Conservation (phyloP, 2,797 vertebrate genomes). For the Mormyrops attenuatus region DNA sequence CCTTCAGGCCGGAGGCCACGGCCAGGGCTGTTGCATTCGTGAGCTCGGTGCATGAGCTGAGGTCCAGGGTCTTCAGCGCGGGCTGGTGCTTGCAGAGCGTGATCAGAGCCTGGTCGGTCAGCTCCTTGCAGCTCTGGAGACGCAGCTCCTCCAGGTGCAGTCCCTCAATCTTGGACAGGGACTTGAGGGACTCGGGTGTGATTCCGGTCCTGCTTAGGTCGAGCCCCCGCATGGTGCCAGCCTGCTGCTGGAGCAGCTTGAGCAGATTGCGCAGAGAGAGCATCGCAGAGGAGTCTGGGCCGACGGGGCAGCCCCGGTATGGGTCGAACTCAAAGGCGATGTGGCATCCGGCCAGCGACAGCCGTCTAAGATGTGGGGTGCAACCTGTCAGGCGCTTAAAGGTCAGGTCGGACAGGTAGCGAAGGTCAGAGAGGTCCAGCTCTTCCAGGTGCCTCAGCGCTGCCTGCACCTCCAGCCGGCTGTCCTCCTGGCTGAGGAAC, state of each 20-base stretch:
- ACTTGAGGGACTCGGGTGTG: constrained; percentile 61
- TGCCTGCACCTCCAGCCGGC: constrained; percentile 45
- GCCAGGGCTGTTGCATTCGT: constrained; percentile 60
- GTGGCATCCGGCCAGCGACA: constrained; percentile 72
- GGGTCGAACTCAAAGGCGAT: constrained; percentile 70
- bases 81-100: constrained; percentile 65
- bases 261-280: constrained; percentile 69
- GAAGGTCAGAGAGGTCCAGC: constrained; percentile 61
- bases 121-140: constrained; percentile 69
- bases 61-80: constrained; percentile 60
- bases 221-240: constrained; percentile 51
- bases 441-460: constrained; percentile 57
- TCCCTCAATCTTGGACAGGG: constrained; percentile 58
- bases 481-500: constrained; percentile 64
- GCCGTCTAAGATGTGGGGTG: constrained; percentile 54
- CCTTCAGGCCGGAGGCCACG: constrained; percentile 46
- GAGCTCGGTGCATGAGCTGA: constrained; percentile 71
- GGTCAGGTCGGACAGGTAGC: constrained; percentile 70
- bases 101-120: constrained; percentile 68
- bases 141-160: constrained; percentile 60
- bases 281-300: constrained; percentile 56
- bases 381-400: constrained; percentile 72
- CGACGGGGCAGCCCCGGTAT: constrained; percentile 49
- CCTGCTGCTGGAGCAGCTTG: constrained; percentile 58
- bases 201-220: constrained; percentile 74